Evolutionary conservation across 2,888 invertebrate genomes (phyloP).

Genomic region (Agrilus cyanescens): DNA sequence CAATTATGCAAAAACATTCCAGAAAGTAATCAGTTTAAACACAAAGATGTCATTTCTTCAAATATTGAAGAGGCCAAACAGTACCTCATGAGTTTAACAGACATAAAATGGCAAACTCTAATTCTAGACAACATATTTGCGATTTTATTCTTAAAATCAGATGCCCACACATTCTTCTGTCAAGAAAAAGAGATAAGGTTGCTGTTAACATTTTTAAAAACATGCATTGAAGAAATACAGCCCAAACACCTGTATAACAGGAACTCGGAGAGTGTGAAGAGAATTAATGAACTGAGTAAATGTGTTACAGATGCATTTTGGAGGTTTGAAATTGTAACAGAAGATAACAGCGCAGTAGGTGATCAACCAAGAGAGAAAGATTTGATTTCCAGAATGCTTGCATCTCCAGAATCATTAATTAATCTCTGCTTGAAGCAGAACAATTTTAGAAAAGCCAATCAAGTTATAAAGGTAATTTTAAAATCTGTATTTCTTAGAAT

Average conservation of each 20-base stretch:
- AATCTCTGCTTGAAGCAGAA: constrained; percentile 61
- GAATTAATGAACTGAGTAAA: constrained; percentile 33
- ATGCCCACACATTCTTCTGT: constrained; percentile 42
- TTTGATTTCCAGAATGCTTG: constrained; percentile 57
- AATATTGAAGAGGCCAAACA: constrained; percentile 39
- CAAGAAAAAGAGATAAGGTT: constrained; percentile 47
- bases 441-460: constrained; percentile 61
- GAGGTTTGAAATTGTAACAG: constrained; percentile 58
- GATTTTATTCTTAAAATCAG: constrained; percentile 50
- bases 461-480: constrained; percentile 63
- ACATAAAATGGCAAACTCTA: constrained; percentile 43
- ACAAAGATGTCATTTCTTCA: constrained; percentile 33
- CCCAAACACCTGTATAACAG: constrained; percentile 31
- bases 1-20: constrained; percentile 22
- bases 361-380: constrained; percentile 24
- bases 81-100: constrained; percentile 38
- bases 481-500: not conserved
- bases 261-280: constrained; percentile 24
- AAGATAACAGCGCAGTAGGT: constrained; percentile 38
- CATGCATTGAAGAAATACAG: constrained; percentile 41
- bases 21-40: constrained; percentile 32
- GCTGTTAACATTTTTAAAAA: constrained; percentile 44
- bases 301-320: constrained; percentile 56
- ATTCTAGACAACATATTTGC: constrained; percentile 62
- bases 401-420: constrained; percentile 63